phyloP scores from a whole-genome alignment of 1,140 invertebrate species.

The Amyelois transitella region DNA sequence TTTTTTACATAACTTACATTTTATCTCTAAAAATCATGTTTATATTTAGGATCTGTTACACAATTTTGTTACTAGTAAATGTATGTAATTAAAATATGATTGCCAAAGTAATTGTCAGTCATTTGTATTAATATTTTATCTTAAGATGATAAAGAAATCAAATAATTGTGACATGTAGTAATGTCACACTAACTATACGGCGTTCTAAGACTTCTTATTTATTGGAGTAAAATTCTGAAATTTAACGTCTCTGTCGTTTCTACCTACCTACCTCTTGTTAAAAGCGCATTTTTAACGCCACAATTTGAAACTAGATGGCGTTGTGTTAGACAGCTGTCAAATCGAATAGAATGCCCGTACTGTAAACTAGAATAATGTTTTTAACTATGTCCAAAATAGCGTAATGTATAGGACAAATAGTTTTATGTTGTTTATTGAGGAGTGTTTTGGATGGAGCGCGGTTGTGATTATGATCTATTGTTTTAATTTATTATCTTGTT shows the following conservation, averaged over 20 bases:
- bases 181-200: no score
- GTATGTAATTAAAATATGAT: not conserved
- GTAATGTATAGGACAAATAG: constrained; percentile 3
- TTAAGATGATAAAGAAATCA: not conserved
- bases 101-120: not conserved
- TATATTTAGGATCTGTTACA: no score
- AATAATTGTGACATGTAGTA: no score
- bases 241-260: no score
- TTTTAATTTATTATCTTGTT: constrained; percentile 20
- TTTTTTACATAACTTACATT: no score
- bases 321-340: no score
- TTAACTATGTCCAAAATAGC: constrained; percentile 14
- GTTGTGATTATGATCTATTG: constrained; percentile 20
- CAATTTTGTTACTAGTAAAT: not conserved
- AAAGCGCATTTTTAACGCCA: no score
- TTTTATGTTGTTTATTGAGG: constrained; percentile 9
- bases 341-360: not conserved
- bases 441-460: constrained; percentile 18
- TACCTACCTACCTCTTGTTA: no score
- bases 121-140: not conserved
- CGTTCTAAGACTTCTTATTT: no score
- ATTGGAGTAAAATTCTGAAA: no score
- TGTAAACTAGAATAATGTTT: not conserved
- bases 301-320: no score
- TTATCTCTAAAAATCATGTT: no score